Percentiles rank a stretch among this genome's conserved stretches.
Conservation (phyloP, 2,888 invertebrate genomes). For the Metellina segmentata region DNA sequence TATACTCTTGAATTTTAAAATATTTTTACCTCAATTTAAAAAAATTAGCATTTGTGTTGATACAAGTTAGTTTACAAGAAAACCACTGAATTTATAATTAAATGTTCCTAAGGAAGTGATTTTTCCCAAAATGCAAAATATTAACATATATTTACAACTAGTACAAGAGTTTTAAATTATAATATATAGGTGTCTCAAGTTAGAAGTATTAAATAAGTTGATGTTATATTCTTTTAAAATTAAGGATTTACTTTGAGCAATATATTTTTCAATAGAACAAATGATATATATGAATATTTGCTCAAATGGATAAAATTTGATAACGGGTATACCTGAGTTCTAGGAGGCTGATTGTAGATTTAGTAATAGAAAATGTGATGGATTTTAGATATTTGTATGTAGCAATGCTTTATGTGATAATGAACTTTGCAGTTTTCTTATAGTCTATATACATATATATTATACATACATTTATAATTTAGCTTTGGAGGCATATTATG, state of each 20-base stretch:
- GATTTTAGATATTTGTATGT: conserved; percentile 43
- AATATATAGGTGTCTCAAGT: no score
- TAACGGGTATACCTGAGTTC: conserved; percentile 44
- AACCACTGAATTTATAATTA: no score
- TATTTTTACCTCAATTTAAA: not conserved
- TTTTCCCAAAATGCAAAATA: no score
- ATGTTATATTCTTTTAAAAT: not conserved
- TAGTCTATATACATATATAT: conserved; percentile 54
- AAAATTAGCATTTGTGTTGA: no score
- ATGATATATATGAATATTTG: conserved; percentile 25
- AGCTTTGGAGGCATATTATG: conserved; percentile 57
- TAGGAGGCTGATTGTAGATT: conserved; percentile 30
- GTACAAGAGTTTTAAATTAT: no score
- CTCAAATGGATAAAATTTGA: conserved; percentile 42
- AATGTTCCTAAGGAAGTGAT: no score
- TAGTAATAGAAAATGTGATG: conserved; percentile 25
- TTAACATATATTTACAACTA: no score
- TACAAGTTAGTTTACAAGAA: no score
- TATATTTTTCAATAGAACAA: conserved; percentile 7
- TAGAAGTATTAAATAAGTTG: no score
- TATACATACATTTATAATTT: conserved; percentile 41
- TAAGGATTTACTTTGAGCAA: not conserved
- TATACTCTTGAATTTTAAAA: not conserved
- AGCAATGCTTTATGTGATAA: conserved; percentile 64
- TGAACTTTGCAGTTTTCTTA: conserved; percentile 61